Evolutionary conservation across 1,140 invertebrate species (phyloP), one percentile per base, ranked within the genome.

Genomic region (Drosophila auraria): DNA sequence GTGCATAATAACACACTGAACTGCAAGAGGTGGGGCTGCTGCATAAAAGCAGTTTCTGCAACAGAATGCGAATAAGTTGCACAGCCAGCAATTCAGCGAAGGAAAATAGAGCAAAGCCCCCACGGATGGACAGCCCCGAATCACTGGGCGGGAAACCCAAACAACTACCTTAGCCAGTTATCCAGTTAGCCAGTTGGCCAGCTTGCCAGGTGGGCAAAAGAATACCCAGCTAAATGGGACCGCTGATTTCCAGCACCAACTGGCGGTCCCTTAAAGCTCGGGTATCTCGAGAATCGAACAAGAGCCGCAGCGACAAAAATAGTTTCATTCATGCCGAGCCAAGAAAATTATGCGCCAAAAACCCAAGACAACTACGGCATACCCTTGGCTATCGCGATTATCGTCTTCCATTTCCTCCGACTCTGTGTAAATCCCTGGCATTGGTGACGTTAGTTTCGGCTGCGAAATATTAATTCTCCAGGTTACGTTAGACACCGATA

Each of bases 1-100:
- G 78, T 65, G 82, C 82, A 90, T 89, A 90, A 89, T 90, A 89
- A 89, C 86, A 89, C 82, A 84, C 74, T 68, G 63, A 78, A 56
- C 82, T 81, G 79, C 71, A 82, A 68, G 83, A 89, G 83, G 81
- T 89, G 80, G 84, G 59, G 74, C 59, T 63, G 77, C 66, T 72
- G 63, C 58, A 69, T 5, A 51, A 75, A 77, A 66, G 68, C 44
- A 61, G 51, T 27, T 69, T 15, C 69, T 69, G 66, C 64, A 78
- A 59, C 66, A 71, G 45, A 77, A 66, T 72, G 74, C 62, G 82
- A 84, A 89, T 82, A 84, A 90, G 82, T 90, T 89, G 84, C 76
- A 84, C 60, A 71, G 75, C 70, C 64, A 74, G 77, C 69, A 65
- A 65, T 60, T 61, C 36, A 36, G 33, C 47, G 38, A 61, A 40